These are phyloP conservation scores for Cathartes aura DNA, from an alignment of 2,113 vertebrate genomes.

Conservation along the genomic window DNA sequence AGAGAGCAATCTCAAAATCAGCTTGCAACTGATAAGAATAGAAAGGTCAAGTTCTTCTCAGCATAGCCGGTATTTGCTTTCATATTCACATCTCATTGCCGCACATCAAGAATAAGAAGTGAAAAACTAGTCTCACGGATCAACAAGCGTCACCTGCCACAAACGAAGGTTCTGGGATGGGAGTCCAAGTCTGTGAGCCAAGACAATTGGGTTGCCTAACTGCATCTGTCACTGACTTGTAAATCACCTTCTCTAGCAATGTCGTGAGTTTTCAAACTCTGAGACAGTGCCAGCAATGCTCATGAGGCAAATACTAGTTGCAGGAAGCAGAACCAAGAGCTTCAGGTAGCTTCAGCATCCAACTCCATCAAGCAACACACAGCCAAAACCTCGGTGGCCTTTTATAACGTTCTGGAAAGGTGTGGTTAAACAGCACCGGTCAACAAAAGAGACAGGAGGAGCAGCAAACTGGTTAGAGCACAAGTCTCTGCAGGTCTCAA, in stretches of 20 bases:
- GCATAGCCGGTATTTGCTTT: constrained; percentile 24
- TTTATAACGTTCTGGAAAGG: neutral
- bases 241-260: neutral
- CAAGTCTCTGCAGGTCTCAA: neutral
- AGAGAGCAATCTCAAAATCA: constrained; percentile 35
- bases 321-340: neutral
- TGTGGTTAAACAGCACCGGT: neutral
- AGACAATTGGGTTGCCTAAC: neutral
- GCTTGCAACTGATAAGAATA: constrained; percentile 22
- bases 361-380: neutral
- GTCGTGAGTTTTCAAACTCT: neutral
- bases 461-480: neutral
- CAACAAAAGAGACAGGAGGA: neutral
- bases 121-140: neutral
- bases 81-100: constrained; percentile 55
- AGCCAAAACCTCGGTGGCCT: neutral
- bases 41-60: constrained; percentile 52
- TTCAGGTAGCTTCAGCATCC: neutral
- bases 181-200: neutral
- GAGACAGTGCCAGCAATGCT: neutral
- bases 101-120: constrained; percentile 36
- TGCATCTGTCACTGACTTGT: neutral
- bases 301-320: neutral
- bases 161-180: neutral
- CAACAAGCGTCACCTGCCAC: neutral